A percentile compares a stretch with the other conserved stretches of the same genome.
Conservation (phyloP, 2,797 vertebrate genomes). For the Sebastes cheni region DNA sequence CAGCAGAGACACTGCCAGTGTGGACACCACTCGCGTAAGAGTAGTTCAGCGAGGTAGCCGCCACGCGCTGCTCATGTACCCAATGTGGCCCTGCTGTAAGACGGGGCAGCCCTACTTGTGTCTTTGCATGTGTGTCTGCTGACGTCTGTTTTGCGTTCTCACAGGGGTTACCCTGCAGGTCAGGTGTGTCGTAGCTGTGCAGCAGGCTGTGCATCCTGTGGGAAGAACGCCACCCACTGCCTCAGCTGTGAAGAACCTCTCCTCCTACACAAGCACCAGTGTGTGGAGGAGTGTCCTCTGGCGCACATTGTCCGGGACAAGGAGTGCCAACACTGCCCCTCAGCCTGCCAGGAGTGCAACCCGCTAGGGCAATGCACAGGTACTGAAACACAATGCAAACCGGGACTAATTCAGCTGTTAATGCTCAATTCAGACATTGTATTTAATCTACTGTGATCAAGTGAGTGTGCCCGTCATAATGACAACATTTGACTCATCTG, state of each 20-base stretch:
- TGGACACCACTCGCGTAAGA: too few species aligned
- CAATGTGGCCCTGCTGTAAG: too few species aligned
- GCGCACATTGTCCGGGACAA: conserved; percentile 74
- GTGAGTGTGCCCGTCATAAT: not conserved
- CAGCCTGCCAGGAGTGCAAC: conserved; percentile 85
- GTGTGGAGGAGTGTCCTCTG: conserved; percentile 83
- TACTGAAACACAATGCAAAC: conserved; percentile 54
- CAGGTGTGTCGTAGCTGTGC: conserved; percentile 80
- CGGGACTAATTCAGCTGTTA: not conserved
- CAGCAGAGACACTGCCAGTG: too few species aligned
- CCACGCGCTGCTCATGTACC: too few species aligned
- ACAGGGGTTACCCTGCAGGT: conserved; percentile 76
- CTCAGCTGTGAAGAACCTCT: conserved; percentile 83
- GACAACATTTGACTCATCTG: not conserved
- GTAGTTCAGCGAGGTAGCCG: too few species aligned
- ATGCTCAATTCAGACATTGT: not conserved
- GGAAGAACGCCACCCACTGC: conserved; percentile 83
- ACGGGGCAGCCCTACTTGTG: too few species aligned
- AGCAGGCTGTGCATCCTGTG: conserved; percentile 83
- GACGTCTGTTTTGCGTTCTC: not conserved
- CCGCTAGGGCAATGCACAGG: conserved; percentile 86
- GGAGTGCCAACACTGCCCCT: conserved; percentile 85
- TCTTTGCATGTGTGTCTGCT: not conserved
- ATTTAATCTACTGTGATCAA: not conserved
- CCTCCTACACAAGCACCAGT: conserved; percentile 82